Base-by-base conservation (phyloP, 1,140 invertebrate genomes). In the Pogonognathellus flavescens region DNA sequence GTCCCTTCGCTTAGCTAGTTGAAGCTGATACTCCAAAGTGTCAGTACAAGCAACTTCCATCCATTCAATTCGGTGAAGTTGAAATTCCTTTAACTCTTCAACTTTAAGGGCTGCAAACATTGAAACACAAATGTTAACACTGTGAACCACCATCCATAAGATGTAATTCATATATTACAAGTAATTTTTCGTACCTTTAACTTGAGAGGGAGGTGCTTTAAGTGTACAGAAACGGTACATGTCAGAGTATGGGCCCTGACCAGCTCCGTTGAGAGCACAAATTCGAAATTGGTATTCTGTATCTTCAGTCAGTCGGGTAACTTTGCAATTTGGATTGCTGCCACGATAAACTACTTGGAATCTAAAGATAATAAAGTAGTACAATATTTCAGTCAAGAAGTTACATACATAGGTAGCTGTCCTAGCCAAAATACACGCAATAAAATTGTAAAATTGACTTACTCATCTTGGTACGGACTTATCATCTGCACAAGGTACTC, bases 401-500 rank as follows among this genome's bases (percentile, higher is more conserved):
- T n/a, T n/a, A n/a, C n/a, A n/a, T n/a, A n/a, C n/a, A n/a, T n/a
- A n/a, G n/a, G n/a, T n/a, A n/a, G n/a, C n/a, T n/a, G n/a, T n/a
- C n/a, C n/a, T n/a, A n/a, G n/a, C n/a, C n/a, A n/a, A n/a, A n/a
- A n/a, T n/a, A n/a, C n/a, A n/a, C n/a, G n/a, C n/a, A n/a, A n/a
- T n/a, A n/a, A n/a, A n/a, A n/a, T n/a, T n/a, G n/a, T n/a, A n/a
- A n/a, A 86, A 20, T 53, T 57, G 6, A 80, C 90, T 89, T 89
- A 91, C 91, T 91, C 90, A 84, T 94, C 93, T 60, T 92, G 91
- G 55, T 93, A 91, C 2, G 91, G 90, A 86, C 93, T 93, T 86
- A 94, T 93, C 94, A 95, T 95, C 91, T 96, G 95, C 76, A 97
- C 92, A 86, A 93, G 94, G 91, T 95, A 97, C 88, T 94, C 94